These are phyloP conservation scores for Tachuris rubrigastra DNA, from an alignment of 2,113 vertebrate species.

Conservation along the genomic window DNA sequence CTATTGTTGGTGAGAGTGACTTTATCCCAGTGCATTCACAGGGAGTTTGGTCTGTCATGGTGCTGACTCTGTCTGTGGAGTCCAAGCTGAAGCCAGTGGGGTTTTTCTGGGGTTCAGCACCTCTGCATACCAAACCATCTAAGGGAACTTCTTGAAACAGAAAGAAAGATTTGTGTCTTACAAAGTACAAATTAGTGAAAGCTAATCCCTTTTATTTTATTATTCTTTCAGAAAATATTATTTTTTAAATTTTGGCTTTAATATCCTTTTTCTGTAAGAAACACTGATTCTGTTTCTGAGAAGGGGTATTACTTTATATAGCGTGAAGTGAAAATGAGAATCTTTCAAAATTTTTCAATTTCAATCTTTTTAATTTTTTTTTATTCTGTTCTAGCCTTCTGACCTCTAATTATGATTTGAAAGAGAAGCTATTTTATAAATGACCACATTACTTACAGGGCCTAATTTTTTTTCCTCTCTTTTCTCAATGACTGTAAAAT, in stretches of 20 bases:
- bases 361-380: neutral
- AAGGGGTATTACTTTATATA: neutral
- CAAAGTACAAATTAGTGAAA: neutral
- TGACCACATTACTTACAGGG: neutral
- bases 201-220: neutral
- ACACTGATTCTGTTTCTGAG: neutral
- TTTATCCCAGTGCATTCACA: neutral
- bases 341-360: neutral
- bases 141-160: neutral
- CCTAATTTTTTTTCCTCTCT: neutral
- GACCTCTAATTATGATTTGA: conserved; percentile 9
- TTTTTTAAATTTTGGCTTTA: neutral
- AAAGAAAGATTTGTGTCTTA: neutral
- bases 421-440: conserved; percentile 9
- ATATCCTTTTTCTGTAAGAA: neutral
- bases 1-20: neutral
- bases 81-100: neutral
- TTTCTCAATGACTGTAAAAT: neutral
- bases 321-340: neutral
- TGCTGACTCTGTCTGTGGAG: neutral
- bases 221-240: neutral
- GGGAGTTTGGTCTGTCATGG: neutral
- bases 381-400: neutral
- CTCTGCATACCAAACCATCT: neutral
- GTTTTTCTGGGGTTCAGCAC: neutral